Evolutionary conservation across 64 coral and sea anemone genomes (phyloP).

Genomic region (Trachythela sp.): DNA sequence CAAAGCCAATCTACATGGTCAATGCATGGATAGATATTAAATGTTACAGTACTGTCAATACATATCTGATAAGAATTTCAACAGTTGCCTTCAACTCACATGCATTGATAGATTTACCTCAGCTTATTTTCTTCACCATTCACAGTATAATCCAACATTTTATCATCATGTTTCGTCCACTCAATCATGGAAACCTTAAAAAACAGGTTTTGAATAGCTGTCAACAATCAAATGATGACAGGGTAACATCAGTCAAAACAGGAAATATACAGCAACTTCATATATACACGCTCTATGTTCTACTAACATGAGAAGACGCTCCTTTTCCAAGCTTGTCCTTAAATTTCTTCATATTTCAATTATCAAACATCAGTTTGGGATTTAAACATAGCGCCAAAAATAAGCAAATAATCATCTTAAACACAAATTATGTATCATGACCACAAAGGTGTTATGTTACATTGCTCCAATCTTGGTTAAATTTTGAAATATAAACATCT

Average conservation of each 20-base stretch:
- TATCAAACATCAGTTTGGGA: too few relatives aligned
- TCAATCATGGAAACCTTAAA: not conserved
- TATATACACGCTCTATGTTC: not conserved
- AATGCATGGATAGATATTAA: not conserved
- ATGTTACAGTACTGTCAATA: not conserved
- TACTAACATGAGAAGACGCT: not conserved
- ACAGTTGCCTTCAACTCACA: too few relatives aligned
- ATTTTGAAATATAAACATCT: not conserved
- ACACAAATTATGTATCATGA: too few relatives aligned
- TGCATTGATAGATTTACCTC: not conserved
- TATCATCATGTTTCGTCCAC: constrained; percentile 54
- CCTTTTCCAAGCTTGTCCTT: not conserved
- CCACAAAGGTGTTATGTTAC: too few relatives aligned
- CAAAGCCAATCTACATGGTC: not conserved
- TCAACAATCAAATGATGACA: too few relatives aligned
- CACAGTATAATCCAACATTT: constrained; percentile 26
- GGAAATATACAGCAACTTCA: too few relatives aligned
- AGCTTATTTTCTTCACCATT: constrained; percentile 45
- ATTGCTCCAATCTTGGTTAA: too few relatives aligned
- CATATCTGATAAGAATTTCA: not conserved
- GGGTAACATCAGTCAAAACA: too few relatives aligned
- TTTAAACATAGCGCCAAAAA: not conserved
- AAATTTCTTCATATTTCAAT: not conserved
- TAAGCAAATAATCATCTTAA: too few relatives aligned
- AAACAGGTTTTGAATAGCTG: not conserved